Conservation (phyloP, 53 echinoderm and acorn worm genomes). For the Henricia sp. region DNA sequence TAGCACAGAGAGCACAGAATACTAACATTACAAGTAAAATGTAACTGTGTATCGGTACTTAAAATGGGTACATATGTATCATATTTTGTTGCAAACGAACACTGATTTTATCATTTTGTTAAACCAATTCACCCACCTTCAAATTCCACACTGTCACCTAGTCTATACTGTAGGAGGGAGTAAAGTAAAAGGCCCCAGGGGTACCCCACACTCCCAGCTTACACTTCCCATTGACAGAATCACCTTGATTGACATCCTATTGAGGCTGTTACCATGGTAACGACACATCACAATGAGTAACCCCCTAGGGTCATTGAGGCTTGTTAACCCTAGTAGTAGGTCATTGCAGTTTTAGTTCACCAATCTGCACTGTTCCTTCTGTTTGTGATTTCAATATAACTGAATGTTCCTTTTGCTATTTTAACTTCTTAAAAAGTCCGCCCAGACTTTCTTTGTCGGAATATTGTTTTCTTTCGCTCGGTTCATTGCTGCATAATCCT, state of each 20-base stretch:
- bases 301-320: conserved; percentile 23
- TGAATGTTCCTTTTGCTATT: not conserved
- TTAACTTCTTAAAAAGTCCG: too few relatives aligned
- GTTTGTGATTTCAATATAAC: not conserved
- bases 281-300: conserved; percentile 10
- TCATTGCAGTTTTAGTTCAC: too few relatives aligned
- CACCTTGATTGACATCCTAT: conserved; percentile 45
- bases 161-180: not conserved
- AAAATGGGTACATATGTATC: too few relatives aligned
- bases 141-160: conserved; percentile 40
- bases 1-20: too few relatives aligned
- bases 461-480: too few relatives aligned
- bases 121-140: not conserved
- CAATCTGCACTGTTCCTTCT: too few relatives aligned
- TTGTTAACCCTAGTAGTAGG: conserved; percentile 28
- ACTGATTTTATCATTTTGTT: too few relatives aligned
- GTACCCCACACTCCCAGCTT: not conserved
- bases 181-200: not conserved
- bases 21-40: too few relatives aligned
- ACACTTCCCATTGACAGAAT: not conserved
- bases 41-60: too few relatives aligned
- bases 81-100: too few relatives aligned
- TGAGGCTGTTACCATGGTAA: conserved; percentile 42
- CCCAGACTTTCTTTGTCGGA: too few relatives aligned
- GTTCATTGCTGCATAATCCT: too few relatives aligned